Base-by-base conservation (phyloP, 2,888 invertebrate genomes). In the Aproaerema taeniolella region DNA sequence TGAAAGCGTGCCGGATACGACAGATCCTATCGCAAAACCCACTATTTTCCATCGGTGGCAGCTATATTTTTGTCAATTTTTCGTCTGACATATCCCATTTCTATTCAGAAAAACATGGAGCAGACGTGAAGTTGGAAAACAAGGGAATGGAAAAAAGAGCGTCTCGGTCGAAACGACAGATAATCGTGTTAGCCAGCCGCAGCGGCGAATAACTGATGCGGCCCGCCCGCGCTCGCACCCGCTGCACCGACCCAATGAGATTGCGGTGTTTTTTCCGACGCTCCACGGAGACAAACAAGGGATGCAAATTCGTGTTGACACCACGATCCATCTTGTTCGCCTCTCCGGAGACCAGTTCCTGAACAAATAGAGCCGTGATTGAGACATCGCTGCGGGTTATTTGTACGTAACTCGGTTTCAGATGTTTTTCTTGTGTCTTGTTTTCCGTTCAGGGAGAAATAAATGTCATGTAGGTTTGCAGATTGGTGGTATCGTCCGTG, bases 221-320 rank as follows among this genome's bases (percentile, higher is more conserved):
- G 58, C 50, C 61, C 61, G 52, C 16, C 25, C 36, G 31, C 34
- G 61, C n/a, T n/a, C n/a, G n/a, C n/a, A n/a, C n/a, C 65, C 71
- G 75, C 67, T 78, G 81, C 81, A 79, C 75, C 74, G 67, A 70
- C 72, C 65, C 76, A 78, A 81, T 79, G 82, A 79, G 83, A 86
- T 85, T 81, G 85, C 77, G 78, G 68, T 81, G 80, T 83, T 83
- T 82, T 82, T 77, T 61, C 70, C 67, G 67, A 69, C 67, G 71
- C 72, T 71, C 67, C 64, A 61, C 57, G 65, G 81, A 81, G 81
- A 86, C 80, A 85, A 85, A 86, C 85, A 86, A 81, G 75, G 78
- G 80, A 86, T 86, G 86, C 86, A 86, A 85, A 86, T 86, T 83
- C 76, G 76, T 85, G 86, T 86, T 85, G 86, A 85, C 85, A 80